Evolutionary conservation across 2,797 vertebrate genomes (phyloP), one percentile per base, ranked within the genome.

Genomic region (Sebastes aleutianus): DNA sequence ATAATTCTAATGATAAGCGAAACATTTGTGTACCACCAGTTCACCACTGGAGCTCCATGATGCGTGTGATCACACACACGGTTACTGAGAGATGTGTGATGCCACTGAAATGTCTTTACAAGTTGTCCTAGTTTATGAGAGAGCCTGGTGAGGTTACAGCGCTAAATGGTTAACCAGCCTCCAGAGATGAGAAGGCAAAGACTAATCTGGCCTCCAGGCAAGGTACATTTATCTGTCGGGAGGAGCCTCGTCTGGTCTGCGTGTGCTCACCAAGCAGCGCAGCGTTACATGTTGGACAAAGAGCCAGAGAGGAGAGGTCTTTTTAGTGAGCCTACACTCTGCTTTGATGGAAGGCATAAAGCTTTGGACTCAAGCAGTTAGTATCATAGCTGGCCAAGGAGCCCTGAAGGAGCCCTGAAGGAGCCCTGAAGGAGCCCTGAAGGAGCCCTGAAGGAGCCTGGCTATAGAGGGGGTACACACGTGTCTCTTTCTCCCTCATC

Each of bases 141-240:
- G 34, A 71, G 78, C 70, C 68, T 36, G 26, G n/a, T 6, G 56
- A 75, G 74, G 47, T 70, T 74, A n/a, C 53, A 22, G 67, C 2
- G 16, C 79, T 88, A 89, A 92, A 88, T 85, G 83, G 83, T 84
- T 87, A 89, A 88, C 78, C 72, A 76, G 83, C 79, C 80, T 90
- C 75, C 75, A 79, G 81, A 85, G 77, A 86, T 71, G 72, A 87
- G 73, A 69, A 80, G 80, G 77, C 76, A 78, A 22, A 71, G 85
- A 82, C 62, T 86, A 86, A 90, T 87, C 80, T 47, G 59, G 77
- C 83, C 88, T 78, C 27, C 22, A 82, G 88, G 88, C 89, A 77
- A 64, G 59, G 70, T 81, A 61, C 79, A 85, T 79, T 86, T 82
- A 87, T 90, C 84, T 75, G 79, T 66, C 14, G n/a, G 74, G 43